Evolutionary conservation across 2,888 invertebrate genomes (phyloP), one percentile per base, ranked within the genome.

Genomic region (Cephus rjabovi): DNA sequence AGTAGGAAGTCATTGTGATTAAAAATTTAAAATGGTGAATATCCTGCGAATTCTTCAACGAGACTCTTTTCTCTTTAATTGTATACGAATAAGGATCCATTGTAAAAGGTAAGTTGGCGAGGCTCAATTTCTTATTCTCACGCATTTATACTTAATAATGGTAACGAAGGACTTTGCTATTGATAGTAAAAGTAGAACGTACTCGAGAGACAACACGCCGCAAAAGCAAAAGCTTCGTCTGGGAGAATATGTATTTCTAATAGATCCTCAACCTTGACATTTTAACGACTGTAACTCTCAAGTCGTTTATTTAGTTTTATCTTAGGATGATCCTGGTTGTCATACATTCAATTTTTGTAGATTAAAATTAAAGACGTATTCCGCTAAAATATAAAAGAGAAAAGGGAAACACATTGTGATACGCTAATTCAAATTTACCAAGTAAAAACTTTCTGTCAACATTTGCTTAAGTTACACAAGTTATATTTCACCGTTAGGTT

Each of bases 211-310:
- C 71, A 34, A 23, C 71, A 31, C 31, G 15, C 4, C 71, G 12
- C 9, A 30, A 30, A 30, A 23, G 34, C 3, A 31, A 71, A 12
- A 34, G 2, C 71, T 31, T 71, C 12, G 71, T 15, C 33, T 71
- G 33, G 4, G 3, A 31, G 30, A 71, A 34, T 71, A 31, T 31
- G 12, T 71, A 12, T 34, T 34, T 71, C 31, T 12, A 71, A 71
- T 71, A 76, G 34, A 79, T 76, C 68, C 77, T 79, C 81, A 85
- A 80, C 85, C 84, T 84, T 85, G 84, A 85, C 84, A 81, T 85
- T 85, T 85, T 33, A 30, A 56, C 56, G 56, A 56, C 9, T 56
- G 56, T 23, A 56, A 23, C 23, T 56, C 9, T 56, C 23, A 56
- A 23, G 23, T 56, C 23, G 23, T 23, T 56, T 9, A 56, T 56